Conservation (phyloP, 2,797 vertebrate species). For the Anabacerthia variegaticeps region DNA sequence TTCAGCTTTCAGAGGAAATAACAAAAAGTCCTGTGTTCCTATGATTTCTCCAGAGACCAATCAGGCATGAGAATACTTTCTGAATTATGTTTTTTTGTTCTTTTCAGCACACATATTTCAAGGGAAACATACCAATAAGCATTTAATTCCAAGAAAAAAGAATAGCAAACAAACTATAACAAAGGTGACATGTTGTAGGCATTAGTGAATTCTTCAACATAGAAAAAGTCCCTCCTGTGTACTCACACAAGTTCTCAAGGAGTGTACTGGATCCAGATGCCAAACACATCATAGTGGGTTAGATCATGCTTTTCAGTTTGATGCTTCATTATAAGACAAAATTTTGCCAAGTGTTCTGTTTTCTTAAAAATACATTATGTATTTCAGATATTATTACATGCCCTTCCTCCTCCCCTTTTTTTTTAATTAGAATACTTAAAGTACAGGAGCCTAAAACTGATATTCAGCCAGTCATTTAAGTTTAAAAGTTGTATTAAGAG, state of each 20-base stretch:
- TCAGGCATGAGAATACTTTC: not conserved
- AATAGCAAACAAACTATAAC: not conserved
- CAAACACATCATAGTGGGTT: not conserved
- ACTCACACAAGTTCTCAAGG: not conserved
- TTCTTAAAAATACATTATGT: not conserved
- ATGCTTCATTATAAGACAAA: not conserved
- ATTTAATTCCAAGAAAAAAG: not conserved
- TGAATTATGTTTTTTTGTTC: not conserved
- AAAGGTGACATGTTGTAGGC: not conserved
- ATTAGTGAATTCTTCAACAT: not conserved
- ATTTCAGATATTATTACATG: not conserved
- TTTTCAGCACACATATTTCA: not conserved
- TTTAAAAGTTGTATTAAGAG: not conserved
- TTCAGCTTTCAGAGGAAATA: not conserved
- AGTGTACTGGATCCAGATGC: not conserved
- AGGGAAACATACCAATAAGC: not conserved
- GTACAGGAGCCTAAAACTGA: not conserved
- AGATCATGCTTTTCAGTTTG: not conserved
- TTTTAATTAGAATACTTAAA: not conserved
- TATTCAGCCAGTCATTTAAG: not conserved
- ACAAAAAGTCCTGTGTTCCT: rapidly evolving
- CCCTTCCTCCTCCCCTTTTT: too few species aligned
- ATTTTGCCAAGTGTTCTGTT: not conserved
- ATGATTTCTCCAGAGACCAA: not conserved
- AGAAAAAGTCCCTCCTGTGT: not conserved